Percentiles rank a stretch among this genome's conserved stretches.
Evolutionary conservation across 1,140 invertebrate species (phyloP).

Genomic region (Nephila pilipes): DNA sequence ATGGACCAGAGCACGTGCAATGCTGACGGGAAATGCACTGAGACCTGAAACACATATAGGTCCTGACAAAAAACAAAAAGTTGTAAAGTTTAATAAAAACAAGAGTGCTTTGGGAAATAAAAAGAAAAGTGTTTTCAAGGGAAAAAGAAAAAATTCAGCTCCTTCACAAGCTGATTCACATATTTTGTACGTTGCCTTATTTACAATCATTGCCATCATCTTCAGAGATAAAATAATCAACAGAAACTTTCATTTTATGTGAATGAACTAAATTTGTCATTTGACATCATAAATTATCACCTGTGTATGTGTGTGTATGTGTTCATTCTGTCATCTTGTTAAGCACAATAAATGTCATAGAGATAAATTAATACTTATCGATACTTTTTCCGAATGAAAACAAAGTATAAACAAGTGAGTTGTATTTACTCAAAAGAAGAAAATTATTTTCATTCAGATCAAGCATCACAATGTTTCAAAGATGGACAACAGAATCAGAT

Average conservation of each 20-base stretch:
- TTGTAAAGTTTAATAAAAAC: conserved; percentile 35
- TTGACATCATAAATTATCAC: not conserved
- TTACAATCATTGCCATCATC: not conserved
- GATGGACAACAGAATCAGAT: not conserved
- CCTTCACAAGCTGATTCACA: conserved; percentile 5
- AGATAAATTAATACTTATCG: not conserved
- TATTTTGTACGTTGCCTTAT: not conserved
- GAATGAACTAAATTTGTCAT: not conserved
- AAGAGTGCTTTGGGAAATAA: conserved; percentile 46
- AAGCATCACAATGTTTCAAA: not conserved
- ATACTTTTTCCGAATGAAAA: too few relatives aligned
- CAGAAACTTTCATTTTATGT: not conserved
- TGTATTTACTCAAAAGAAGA: not conserved
- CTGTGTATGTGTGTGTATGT: not conserved
- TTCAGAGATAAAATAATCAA: not conserved
- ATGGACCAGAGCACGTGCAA: conserved; percentile 22
- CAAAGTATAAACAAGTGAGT: too few relatives aligned
- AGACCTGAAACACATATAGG: conserved; percentile 50
- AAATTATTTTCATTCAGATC: not conserved
- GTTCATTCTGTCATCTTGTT: not conserved
- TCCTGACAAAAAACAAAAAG: conserved; percentile 66
- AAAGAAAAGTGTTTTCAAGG: conserved; percentile 70
- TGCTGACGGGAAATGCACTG: conserved; percentile 79
- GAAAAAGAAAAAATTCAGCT: conserved; percentile 63
- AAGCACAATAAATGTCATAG: not conserved